These are phyloP conservation scores for Lamellibrachia columna DNA, from an alignment of 2,888 invertebrate species.

Conservation along the genomic window DNA sequence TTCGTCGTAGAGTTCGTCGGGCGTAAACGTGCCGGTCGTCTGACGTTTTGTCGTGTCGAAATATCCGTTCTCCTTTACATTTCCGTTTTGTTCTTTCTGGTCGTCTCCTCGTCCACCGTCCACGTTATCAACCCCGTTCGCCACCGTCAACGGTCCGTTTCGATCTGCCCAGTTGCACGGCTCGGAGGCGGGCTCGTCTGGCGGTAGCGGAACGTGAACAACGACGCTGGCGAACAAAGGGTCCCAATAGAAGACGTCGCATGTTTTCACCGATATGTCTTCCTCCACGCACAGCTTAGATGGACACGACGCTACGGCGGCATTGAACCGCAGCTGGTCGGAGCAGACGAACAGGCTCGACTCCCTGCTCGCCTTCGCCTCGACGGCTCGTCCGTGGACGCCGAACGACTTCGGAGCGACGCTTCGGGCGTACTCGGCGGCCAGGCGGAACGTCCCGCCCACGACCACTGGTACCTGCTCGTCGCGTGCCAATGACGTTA, in stretches of 20 bases:
- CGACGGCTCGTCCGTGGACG: neutral
- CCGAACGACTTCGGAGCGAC: neutral
- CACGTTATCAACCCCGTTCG: neutral
- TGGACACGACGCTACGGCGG: neutral
- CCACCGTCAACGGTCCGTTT: neutral
- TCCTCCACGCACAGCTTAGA: neutral
- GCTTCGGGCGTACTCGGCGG: neutral
- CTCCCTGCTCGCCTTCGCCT: neutral
- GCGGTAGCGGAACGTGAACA: neutral
- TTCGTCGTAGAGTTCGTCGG: neutral
- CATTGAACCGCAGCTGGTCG: neutral
- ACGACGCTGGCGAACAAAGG: neutral
- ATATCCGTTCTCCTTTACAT: neutral
- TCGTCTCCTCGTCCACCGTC: neutral
- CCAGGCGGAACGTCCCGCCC: neutral
- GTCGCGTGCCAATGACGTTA: neutral
- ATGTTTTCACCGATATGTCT: neutral
- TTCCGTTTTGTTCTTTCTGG: neutral
- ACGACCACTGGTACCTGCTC: neutral
- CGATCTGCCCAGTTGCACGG: neutral
- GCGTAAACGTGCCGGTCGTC: neutral
- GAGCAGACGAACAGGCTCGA: neutral
- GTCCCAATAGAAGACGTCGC: neutral
- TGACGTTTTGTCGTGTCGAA: neutral
- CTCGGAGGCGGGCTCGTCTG: neutral